A percentile compares a stretch with the other conserved stretches of the same genome.
Evolutionary conservation across 2,888 invertebrate genomes (phyloP).

Genomic region (Harmothoe impar): DNA sequence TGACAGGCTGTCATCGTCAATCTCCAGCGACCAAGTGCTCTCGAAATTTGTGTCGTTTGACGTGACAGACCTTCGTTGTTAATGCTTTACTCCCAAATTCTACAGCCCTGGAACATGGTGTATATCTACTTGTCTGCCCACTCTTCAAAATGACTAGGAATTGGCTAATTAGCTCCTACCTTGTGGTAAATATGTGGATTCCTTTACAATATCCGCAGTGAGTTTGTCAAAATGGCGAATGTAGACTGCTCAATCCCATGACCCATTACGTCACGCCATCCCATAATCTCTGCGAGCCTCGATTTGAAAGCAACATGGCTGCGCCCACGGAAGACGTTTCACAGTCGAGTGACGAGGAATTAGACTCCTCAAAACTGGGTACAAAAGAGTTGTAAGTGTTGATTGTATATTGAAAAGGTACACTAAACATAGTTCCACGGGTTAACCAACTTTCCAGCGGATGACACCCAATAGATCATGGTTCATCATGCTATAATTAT

Average conservation of each 20-base stretch:
- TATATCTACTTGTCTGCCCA: too few relatives aligned
- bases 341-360: slow-evolving; percentile 72
- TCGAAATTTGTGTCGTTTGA: not conserved
- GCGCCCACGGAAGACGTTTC: slow-evolving; percentile 27
- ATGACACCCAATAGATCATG: too few relatives aligned
- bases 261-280: slow-evolving; percentile 65
- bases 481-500: too few relatives aligned
- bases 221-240: slow-evolving; percentile 65
- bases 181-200: slow-evolving; percentile 28
- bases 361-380: slow-evolving; percentile 79
- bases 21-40: not conserved
- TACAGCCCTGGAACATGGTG: too few relatives aligned
- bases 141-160: too few relatives aligned
- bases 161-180: not conserved
- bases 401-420: not conserved
- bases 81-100: too few relatives aligned
- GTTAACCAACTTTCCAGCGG: too few relatives aligned
- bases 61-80: too few relatives aligned
- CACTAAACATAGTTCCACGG: not conserved
- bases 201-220: slow-evolving; percentile 38
- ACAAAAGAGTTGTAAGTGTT: slow-evolving; percentile 79
- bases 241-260: slow-evolving; percentile 63
- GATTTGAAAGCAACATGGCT: slow-evolving; percentile 46
- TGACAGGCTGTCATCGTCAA: not conserved
- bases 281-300: slow-evolving; percentile 47